A percentile compares a stretch with the other conserved stretches of the same genome.
Conservation (phyloP, 2,797 vertebrate genomes). For the Hafferia zeledoni region DNA sequence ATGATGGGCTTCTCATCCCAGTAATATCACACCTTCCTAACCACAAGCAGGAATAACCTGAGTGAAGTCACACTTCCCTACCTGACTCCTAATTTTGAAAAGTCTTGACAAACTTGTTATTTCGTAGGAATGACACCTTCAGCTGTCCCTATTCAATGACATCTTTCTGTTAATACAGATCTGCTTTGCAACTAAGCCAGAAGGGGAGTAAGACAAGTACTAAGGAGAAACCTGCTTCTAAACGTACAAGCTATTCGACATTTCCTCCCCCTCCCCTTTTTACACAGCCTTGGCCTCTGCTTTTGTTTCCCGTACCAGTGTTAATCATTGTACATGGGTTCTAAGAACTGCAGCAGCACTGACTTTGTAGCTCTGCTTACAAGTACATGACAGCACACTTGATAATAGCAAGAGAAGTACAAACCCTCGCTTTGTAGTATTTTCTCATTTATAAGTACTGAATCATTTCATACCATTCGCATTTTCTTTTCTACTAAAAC, state of each 20-base stretch:
- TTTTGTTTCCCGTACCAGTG: neutral
- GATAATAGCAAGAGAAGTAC: neutral
- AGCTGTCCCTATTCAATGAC: neutral
- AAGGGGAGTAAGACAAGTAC: neutral
- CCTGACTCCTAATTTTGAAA: neutral
- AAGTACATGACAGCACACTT: neutral
- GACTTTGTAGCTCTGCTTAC: neutral
- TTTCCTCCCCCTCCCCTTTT: neutral
- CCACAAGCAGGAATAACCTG: neutral
- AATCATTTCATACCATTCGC: neutral
- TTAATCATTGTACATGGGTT: neutral
- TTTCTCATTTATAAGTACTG: neutral
- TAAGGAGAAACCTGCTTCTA: neutral
- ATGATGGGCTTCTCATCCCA: neutral
- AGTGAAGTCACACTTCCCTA: neutral
- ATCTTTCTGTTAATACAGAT: neutral
- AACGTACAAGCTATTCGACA: neutral
- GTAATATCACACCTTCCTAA: neutral
- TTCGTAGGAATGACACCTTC: neutral
- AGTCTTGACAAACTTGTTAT: neutral
- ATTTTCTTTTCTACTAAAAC: neutral
- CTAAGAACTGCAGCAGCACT: neutral
- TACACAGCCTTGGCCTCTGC: neutral
- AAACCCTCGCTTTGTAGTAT: neutral
- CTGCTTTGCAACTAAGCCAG: neutral